phyloP scores from a whole-genome alignment of 2,797 vertebrate species.

The Neosalanx taihuensis region DNA sequence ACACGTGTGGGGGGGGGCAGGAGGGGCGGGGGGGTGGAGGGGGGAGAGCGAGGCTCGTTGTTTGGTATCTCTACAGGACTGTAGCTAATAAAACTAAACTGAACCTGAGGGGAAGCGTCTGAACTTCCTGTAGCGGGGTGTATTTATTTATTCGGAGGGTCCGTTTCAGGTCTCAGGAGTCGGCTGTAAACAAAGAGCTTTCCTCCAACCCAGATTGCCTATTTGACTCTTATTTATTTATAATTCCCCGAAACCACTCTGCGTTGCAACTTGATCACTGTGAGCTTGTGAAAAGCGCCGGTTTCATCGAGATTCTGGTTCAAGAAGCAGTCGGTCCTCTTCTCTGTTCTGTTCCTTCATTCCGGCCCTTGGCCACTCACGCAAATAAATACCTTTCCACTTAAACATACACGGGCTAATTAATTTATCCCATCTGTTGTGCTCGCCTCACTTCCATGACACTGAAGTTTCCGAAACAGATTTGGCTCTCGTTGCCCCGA shows the following conservation, averaged over 20 bases:
- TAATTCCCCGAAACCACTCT: conserved; percentile 73
- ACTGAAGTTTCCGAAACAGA: conserved; percentile 77
- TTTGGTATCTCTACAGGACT: conserved; percentile 75
- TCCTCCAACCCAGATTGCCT: conserved; percentile 58
- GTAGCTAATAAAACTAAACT: conserved; percentile 76
- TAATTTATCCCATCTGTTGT: conserved; percentile 89
- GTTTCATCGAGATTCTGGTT: conserved; percentile 55
- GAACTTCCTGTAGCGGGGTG: conserved; percentile 77
- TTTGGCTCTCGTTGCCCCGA: conserved; percentile 73
- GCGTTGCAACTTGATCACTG: conserved; percentile 69
- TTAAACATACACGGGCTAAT: conserved; percentile 83
- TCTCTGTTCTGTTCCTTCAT: conserved; percentile 53
- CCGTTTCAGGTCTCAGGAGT: conserved; percentile 73
- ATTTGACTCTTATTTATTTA: conserved; percentile 71
- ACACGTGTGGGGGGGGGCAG: conserved; percentile 33
- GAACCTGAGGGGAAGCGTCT: conserved; percentile 70
- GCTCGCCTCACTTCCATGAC: conserved; percentile 74
- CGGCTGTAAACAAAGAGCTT: conserved; percentile 72
- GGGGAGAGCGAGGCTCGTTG: conserved; percentile 49
- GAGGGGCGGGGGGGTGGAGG: background rate
- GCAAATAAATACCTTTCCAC: conserved; percentile 85
- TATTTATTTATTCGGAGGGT: conserved; percentile 77
- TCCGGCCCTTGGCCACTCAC: conserved; percentile 77
- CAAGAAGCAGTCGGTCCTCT: conserved; percentile 56
- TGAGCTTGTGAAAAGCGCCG: conserved; percentile 70